These are phyloP conservation scores for Phoxinus phoxinus DNA, from an alignment of 2,113 vertebrate genomes.

Conservation along the genomic window DNA sequence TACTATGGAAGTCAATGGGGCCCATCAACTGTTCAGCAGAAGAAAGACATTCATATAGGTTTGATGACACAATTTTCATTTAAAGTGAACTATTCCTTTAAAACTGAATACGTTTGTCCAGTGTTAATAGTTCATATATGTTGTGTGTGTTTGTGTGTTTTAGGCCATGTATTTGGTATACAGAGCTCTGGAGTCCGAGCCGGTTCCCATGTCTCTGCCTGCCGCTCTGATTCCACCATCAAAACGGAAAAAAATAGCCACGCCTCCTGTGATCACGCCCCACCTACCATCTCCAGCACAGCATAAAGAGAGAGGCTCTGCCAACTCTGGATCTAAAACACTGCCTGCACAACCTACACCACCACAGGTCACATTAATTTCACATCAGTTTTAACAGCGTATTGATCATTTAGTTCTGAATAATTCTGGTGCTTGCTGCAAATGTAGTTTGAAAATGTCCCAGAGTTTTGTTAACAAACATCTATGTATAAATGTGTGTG, in stretches of 20 bases:
- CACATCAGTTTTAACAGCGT: slow-evolving; percentile 10
- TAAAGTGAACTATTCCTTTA: no score
- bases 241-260: slow-evolving; percentile 87
- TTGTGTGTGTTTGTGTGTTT: slow-evolving; percentile 49
- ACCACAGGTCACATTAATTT: slow-evolving; percentile 61
- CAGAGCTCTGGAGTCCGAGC: slow-evolving; percentile 93
- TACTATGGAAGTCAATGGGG: no score
- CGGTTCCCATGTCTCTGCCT: slow-evolving; percentile 94
- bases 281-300: slow-evolving; percentile 83
- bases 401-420: background rate
- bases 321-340: slow-evolving; percentile 80
- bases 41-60: no score
- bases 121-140: background rate
- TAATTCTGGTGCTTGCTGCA: background rate
- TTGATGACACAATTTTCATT: no score
- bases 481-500: slow-evolving; percentile 10
- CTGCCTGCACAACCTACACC: slow-evolving; percentile 77
- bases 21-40: no score
- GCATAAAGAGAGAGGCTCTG: slow-evolving; percentile 83
- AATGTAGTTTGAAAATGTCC: background rate
- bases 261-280: slow-evolving; percentile 76
- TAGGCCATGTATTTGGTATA: slow-evolving; percentile 99
- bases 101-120: background rate
- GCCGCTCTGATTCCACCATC: slow-evolving; percentile 91
- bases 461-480: background rate